These are phyloP conservation scores for Cydia amplana DNA, from an alignment of 1,140 invertebrate genomes.

Conservation along the genomic window DNA sequence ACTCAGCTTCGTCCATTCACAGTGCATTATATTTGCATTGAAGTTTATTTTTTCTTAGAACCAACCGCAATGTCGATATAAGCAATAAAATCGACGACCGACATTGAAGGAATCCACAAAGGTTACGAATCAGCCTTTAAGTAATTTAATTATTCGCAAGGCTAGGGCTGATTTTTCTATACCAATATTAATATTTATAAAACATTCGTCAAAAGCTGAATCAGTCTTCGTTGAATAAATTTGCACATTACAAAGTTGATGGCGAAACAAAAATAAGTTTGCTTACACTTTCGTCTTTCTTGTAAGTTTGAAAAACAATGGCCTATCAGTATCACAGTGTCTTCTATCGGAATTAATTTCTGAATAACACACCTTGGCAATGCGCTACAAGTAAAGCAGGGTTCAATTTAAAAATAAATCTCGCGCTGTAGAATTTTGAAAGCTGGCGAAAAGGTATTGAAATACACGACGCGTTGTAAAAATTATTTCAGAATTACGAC, in stretches of 20 bases:
- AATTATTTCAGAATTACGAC: conserved; percentile 18
- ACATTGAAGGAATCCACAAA: background rate
- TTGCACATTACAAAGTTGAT: background rate
- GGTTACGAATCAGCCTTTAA: background rate
- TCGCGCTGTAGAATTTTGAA: background rate
- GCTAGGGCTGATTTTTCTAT: background rate
- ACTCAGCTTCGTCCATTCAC: background rate
- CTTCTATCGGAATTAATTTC: too few species aligned
- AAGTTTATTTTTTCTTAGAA: background rate
- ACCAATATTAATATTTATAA: too few species aligned
- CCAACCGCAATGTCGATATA: background rate
- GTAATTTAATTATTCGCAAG: background rate
- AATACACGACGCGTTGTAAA: background rate
- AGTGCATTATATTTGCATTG: background rate
- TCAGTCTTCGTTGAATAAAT: background rate
- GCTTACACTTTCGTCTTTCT: background rate
- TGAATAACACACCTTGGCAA: too few species aligned
- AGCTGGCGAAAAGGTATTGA: background rate
- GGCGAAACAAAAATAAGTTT: background rate
- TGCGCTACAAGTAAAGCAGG: too few species aligned
- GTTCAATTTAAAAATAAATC: background rate
- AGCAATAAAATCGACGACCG: background rate
- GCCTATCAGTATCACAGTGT: too few species aligned
- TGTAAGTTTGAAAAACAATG: too few species aligned
- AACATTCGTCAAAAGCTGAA: background rate